Conservation (phyloP, 2,113 vertebrate species). For the Thamnophis sirtalis region DNA sequence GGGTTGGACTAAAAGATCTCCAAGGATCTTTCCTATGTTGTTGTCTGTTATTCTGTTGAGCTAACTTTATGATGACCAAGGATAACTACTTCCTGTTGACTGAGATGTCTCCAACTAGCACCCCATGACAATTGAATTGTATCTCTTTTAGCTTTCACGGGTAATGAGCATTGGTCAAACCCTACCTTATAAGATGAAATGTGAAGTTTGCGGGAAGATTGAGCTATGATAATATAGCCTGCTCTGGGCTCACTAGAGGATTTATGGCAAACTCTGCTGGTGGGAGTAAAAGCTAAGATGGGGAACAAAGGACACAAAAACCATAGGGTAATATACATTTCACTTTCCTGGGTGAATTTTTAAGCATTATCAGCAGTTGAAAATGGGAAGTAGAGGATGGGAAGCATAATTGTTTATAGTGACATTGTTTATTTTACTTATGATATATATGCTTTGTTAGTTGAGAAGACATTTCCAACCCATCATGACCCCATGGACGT, state of each 20-base stretch:
- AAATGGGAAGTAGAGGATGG: neutral
- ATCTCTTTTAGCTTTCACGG: neutral
- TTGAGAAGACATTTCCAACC: too few species aligned
- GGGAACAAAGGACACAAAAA: neutral
- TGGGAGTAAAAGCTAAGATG: neutral
- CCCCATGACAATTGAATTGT: neutral
- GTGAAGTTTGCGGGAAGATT: neutral
- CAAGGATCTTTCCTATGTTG: neutral
- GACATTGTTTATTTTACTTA: neutral
- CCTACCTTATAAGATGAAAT: neutral
- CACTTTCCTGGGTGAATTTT: neutral
- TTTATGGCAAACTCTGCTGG: neutral
- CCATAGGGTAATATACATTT: neutral
- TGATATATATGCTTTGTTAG: neutral
- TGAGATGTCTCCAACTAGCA: neutral
- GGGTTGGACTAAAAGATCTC: neutral
- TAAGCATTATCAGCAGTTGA: neutral
- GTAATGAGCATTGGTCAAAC: neutral
- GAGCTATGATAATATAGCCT: neutral
- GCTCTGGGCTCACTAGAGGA: neutral
- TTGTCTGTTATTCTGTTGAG: neutral
- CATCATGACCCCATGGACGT: too few species aligned
- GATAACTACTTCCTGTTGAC: neutral
- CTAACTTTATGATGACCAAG: neutral
- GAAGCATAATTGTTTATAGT: neutral